A percentile compares a stretch with the other conserved stretches of the same genome.
These are phyloP conservation scores for Mythimna lalbum DNA, from an alignment of 2,888 invertebrate species.

Conservation along the genomic window DNA sequence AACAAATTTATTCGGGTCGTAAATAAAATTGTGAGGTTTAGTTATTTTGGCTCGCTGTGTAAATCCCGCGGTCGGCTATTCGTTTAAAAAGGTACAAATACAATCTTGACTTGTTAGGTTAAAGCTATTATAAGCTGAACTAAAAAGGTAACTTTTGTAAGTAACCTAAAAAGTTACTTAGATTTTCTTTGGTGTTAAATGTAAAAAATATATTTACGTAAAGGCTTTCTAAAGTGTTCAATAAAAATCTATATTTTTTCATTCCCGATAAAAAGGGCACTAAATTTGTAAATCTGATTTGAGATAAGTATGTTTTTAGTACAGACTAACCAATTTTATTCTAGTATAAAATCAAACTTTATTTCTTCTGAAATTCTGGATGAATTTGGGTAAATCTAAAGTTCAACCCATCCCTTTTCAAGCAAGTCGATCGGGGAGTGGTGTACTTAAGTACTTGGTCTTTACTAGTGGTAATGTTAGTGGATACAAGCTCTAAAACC, in stretches of 20 bases:
- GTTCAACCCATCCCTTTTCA: constrained; percentile 3
- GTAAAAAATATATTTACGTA: constrained; percentile 6
- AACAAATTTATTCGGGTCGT: constrained; percentile 55
- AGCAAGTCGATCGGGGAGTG: not conserved
- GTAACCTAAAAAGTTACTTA: too few relatives aligned
- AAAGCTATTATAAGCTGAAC: constrained; percentile 6
- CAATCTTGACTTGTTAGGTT: constrained; percentile 26
- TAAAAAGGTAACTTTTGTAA: too few relatives aligned
- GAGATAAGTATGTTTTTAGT: constrained; percentile 14
- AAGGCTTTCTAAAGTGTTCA: constrained; percentile 6
- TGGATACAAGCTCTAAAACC: not conserved
- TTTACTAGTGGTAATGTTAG: too few relatives aligned
- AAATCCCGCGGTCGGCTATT: constrained; percentile 17
- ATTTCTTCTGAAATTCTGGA: constrained; percentile 4
- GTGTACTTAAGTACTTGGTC: too few relatives aligned
- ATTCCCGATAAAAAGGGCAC: constrained; percentile 22
- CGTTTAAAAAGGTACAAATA: constrained; percentile 46
- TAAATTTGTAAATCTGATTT: constrained; percentile 15
- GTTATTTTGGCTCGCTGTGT: constrained; percentile 46
- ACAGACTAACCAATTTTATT: constrained; percentile 29
- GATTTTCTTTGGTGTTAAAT: not conserved
- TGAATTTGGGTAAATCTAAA: constrained; percentile 14
- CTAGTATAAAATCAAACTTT: constrained; percentile 21
- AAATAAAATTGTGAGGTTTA: constrained; percentile 48
- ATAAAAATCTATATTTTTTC: constrained; percentile 21